Conservation (phyloP, 2,113 vertebrate species). For the Anolis sagrei region DNA sequence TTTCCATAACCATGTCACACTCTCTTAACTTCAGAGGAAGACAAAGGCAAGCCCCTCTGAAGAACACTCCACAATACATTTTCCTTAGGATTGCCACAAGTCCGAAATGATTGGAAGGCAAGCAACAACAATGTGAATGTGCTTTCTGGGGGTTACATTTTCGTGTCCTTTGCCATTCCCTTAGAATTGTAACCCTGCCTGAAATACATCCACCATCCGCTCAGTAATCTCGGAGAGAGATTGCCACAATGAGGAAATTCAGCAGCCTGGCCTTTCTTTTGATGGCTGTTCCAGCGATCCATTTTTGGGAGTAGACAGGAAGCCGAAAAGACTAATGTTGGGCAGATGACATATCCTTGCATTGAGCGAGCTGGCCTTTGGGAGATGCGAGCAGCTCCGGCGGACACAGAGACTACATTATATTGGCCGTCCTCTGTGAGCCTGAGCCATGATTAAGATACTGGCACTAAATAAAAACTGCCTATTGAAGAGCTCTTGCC, state of each 20-base stretch:
- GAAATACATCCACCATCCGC: not conserved
- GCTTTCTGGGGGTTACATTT: not conserved
- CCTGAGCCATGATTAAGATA: constrained; percentile 90
- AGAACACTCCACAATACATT: too few species aligned
- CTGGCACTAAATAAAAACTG: constrained; percentile 92
- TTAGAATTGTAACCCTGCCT: not conserved
- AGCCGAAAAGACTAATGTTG: constrained; percentile 87
- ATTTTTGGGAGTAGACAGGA: constrained; percentile 84
- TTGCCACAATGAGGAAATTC: constrained; percentile 48
- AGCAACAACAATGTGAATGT: not conserved
- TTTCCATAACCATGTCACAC: too few species aligned
- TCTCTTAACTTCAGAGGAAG: too few species aligned
- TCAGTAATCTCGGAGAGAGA: not conserved
- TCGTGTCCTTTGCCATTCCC: not conserved
- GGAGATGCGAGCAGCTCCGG: constrained; percentile 84
- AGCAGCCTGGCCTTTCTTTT: constrained; percentile 61
- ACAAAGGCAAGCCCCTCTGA: too few species aligned
- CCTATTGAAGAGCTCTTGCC: constrained; percentile 85
- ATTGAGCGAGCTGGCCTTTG: constrained; percentile 88
- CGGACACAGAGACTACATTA: constrained; percentile 90
- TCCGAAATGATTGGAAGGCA: too few species aligned
- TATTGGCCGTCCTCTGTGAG: constrained; percentile 84
- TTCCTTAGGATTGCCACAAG: too few species aligned
- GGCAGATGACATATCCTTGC: constrained; percentile 93
- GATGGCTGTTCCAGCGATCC: constrained; percentile 72